Conservation (phyloP, 2,797 vertebrate genomes). For the Botia almorhae region DNA sequence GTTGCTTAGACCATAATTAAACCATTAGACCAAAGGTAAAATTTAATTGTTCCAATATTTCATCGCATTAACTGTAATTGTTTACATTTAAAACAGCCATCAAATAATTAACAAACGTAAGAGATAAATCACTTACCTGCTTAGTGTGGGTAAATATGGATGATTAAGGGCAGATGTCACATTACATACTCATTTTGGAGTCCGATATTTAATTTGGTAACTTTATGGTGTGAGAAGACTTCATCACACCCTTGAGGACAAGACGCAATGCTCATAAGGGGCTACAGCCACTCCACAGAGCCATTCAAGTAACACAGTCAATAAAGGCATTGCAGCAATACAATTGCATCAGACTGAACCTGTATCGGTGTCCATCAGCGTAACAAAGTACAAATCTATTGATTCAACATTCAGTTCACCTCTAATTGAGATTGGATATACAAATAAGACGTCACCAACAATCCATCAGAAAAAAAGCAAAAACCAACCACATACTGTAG, state of each 20-base stretch:
- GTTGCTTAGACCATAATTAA: not conserved
- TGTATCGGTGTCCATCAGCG: conserved; percentile 4
- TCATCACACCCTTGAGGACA: conserved; percentile 11
- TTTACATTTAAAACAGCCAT: not conserved
- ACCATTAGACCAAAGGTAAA: not conserved
- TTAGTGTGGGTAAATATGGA: not conserved
- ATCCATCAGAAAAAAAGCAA: not conserved
- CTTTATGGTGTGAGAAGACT: not conserved
- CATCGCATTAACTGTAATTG: not conserved
- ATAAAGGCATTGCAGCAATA: conserved; percentile 23
- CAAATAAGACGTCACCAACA: conserved; percentile 8
- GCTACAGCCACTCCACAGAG: conserved; percentile 11
- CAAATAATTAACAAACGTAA: not conserved
- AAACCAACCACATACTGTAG: not conserved
- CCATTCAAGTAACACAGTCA: not conserved
- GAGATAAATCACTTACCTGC: not conserved
- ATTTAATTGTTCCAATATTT: not conserved
- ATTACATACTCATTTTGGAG: not conserved
- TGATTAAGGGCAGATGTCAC: not conserved
- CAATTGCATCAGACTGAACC: conserved; percentile 19
- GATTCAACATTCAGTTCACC: conserved; percentile 11
- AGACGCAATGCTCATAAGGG: not conserved
- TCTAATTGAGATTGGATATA: conserved; percentile 33
- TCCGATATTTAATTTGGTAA: conserved; percentile 4
- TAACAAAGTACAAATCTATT: conserved; percentile 35